Base-by-base conservation (phyloP, 2,113 vertebrate species). In the Martes martes region DNA sequence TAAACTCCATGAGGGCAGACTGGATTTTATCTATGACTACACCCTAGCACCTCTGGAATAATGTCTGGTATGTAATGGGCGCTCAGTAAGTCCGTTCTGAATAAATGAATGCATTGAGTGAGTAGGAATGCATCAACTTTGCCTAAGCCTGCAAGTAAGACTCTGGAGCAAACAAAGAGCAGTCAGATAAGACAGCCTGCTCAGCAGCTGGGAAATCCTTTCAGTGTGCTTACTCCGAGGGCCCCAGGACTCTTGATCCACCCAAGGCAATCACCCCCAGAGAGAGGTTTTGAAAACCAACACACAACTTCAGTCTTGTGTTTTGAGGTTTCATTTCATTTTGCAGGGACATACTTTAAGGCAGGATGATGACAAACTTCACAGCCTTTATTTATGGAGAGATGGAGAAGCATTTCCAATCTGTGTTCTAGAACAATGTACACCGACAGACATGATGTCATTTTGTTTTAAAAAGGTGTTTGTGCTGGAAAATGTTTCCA, bases 361-460 rank as follows among this genome's bases (percentile, higher is more conserved):
- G 24, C 14, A 92, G 36, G 39, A 81, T 4, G 36, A 76, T 69
- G 89, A 89, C 79, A 86, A 82, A 73, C 79, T 91, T 42, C 71
- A 76, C 79, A 71, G 57, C 36, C 14, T 63, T 73, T 47, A 52
- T 93, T 93, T 73, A 19, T 21, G 57, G 59, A 86, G 50, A 31
- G 26, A 14, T 0, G 6, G 82, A 61, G 26, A 81, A 55, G 39
- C 57, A n/a, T 83, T 79, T 15, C 31, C 7, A 11, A 50, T 92
- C 36, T 78, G 90, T 11, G 14, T 33, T 50, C 42, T 1, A 80
- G 59, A 94, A 74, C 63, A 84, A 80, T 57, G 24, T 33, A 50
- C 16, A 76, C 67, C 18, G 3, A 85, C 45, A 97, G 90, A 97
- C 65, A 57, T 94, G 96, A 96, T 47, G 52, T 96, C 94, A 97